A percentile compares a stretch with the other conserved stretches of the same genome.
Evolutionary conservation across 2,113 vertebrate species (phyloP).

Genomic region (Dendrocopos noguchii): DNA sequence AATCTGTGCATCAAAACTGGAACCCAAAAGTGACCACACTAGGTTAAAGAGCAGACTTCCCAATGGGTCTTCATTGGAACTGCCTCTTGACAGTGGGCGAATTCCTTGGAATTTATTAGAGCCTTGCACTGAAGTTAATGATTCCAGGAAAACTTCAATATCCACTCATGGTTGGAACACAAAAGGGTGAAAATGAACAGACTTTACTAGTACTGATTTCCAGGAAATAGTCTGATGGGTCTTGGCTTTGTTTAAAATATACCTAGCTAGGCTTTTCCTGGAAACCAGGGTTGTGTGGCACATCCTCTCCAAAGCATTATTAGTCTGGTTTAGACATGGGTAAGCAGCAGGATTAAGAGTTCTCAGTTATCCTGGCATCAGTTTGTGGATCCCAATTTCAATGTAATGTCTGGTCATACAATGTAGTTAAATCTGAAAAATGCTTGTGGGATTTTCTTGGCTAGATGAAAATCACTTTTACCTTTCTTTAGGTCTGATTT

Average conservation of each 20-base stretch:
- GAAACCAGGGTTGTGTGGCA: constrained; percentile 22
- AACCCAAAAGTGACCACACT: not conserved
- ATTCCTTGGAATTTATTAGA: not conserved
- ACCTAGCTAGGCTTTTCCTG: constrained; percentile 33
- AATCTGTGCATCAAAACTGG: not conserved
- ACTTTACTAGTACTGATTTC: constrained; percentile 16
- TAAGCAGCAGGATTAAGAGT: not conserved
- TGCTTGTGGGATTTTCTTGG: not conserved
- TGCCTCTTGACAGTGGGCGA: not conserved
- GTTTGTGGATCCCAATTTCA: not conserved
- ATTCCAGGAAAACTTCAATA: not conserved
- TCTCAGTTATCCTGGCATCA: not conserved
- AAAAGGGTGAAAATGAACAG: not conserved
- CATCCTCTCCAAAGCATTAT: constrained; percentile 7
- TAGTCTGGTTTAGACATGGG: not conserved
- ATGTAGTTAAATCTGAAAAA: not conserved
- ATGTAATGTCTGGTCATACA: not conserved
- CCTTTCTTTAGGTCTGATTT: not conserved
- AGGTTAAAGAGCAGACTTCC: not conserved
- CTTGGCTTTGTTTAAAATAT: constrained; percentile 42
- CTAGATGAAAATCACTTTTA: not conserved
- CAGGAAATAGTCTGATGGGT: not conserved
- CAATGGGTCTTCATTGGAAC: not conserved
- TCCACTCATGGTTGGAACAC: not conserved
- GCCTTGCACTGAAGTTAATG: not conserved